Evolutionary conservation across 2,888 invertebrate species (phyloP).

Genomic region (Machimus rusticus): DNA sequence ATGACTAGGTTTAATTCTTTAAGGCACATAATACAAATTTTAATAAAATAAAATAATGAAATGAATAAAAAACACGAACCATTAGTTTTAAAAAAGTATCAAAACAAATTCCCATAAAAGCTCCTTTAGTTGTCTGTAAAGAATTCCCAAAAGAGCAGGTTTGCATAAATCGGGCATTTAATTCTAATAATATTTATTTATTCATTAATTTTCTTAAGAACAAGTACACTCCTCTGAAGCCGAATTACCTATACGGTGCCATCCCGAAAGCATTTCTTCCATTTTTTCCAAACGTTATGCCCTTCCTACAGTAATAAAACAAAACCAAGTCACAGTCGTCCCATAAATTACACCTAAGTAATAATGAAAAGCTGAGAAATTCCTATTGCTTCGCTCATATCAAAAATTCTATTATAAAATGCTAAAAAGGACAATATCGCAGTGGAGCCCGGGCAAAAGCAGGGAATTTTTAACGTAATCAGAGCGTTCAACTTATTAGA

Average conservation of each 20-base stretch:
- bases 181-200: no score
- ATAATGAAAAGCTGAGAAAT: conserved; percentile 16
- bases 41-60: no score
- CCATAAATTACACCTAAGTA: conserved; percentile 1
- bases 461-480: neutral
- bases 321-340: neutral
- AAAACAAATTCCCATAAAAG: no score
- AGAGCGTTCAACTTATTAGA: conserved; percentile 31
- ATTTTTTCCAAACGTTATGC: neutral
- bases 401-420: conserved; percentile 28
- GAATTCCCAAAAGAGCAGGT: no score
- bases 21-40: no score
- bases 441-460: neutral
- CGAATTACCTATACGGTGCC: no score
- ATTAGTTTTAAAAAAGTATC: no score
- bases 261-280: neutral
- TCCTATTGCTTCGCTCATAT: neutral
- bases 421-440: neutral
- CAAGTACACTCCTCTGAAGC: no score
- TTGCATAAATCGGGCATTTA: no score
- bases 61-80: no score
- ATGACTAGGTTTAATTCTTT: no score
- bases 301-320: neutral
- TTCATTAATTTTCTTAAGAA: neutral
- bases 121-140: no score